Evolutionary conservation across 2,797 vertebrate species (phyloP).

Genomic region (Xenentodon cancila): DNA sequence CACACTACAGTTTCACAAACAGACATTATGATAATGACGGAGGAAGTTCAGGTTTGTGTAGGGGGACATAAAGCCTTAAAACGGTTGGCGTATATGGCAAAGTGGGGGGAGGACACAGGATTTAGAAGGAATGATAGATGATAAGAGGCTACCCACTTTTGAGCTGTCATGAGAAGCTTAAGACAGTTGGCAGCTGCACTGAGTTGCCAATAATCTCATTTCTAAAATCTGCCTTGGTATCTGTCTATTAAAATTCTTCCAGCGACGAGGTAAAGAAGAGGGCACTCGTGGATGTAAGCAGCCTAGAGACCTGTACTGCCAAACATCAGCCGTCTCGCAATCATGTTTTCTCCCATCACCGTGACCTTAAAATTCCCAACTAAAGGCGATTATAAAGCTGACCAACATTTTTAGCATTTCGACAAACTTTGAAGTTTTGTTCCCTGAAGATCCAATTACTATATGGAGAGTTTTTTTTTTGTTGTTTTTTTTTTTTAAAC

Average conservation of each 20-base stretch:
- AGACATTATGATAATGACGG: constrained; percentile 29
- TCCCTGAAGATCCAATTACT: constrained; percentile 51
- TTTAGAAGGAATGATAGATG: constrained; percentile 63
- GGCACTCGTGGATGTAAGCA: constrained; percentile 42
- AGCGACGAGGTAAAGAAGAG: constrained; percentile 50
- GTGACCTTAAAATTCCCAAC: constrained; percentile 62
- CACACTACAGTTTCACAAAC: constrained; percentile 33
- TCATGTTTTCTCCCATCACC: constrained; percentile 55
- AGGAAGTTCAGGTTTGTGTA: constrained; percentile 47
- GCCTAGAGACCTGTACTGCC: constrained; percentile 30
- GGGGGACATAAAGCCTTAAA: constrained; percentile 35
- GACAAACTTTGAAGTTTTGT: constrained; percentile 62
- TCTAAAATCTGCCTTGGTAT: constrained; percentile 64
- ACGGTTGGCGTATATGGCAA: constrained; percentile 39
- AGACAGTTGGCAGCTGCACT: constrained; percentile 54
- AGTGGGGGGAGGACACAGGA: constrained; percentile 45
- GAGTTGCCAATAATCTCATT: constrained; percentile 64
- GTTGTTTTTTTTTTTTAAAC: constrained; percentile 9
- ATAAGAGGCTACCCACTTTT: constrained; percentile 65
- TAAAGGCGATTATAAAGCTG: constrained; percentile 69
- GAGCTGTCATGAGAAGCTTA: constrained; percentile 69
- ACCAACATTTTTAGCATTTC: constrained; percentile 66
- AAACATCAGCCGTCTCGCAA: constrained; percentile 41
- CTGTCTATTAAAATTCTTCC: constrained; percentile 70
- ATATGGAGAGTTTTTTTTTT: constrained; percentile 13